Evolutionary conservation across 2,113 vertebrate species (phyloP), one percentile per base, ranked within the genome.

Genomic region (Cinclus mexicanus): DNA sequence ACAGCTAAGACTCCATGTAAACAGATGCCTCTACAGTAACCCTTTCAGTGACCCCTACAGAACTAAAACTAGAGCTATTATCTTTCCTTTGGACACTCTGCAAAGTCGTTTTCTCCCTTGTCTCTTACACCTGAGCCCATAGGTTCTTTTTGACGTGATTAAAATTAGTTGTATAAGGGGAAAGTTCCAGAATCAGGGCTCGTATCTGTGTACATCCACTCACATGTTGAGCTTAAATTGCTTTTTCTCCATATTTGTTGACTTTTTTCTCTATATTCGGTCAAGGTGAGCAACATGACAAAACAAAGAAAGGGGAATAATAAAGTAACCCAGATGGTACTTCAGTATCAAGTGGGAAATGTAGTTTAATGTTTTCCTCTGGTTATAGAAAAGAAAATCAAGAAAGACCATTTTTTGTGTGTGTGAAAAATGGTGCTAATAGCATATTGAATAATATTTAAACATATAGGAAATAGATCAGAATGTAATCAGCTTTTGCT

Each of bases 21-120:
- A 70, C 46, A 87, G 52, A 56, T 21, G 86, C 50, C 29, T n/a
- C n/a, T 65, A 61, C 26, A 50, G 10, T 55, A 94, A 84, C 25
- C 16, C 14, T 72, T 74, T 88, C 84, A 82, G 25, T 94, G 71
- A 84, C 26, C 33, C 37, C 18, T 49, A 72, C 8, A 44, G 71
- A 91, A 76, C 29, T 80, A 71, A 95, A 88, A 91, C 93, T 75
- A 56, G 31, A 64, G 57, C 25, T 90, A 86, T 95, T 69, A n/a
- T 53, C 55, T 93, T 78, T 67, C 20, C 24, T 85, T 87, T 53
- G 81, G 47, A 33, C 63, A 46, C 23, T 75, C 82, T 78, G 11
- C 2, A 50, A 12, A 60, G 24, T 55, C 69, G 14, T 69, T 93
- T 80, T 72, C 28, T 87, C 11, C 17, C 17, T 37, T 33, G 8